A percentile compares a stretch with the other conserved stretches of the same genome.
These are phyloP conservation scores for Vicugna pacos DNA, from an alignment of 2,113 vertebrate genomes.

Conservation along the genomic window DNA sequence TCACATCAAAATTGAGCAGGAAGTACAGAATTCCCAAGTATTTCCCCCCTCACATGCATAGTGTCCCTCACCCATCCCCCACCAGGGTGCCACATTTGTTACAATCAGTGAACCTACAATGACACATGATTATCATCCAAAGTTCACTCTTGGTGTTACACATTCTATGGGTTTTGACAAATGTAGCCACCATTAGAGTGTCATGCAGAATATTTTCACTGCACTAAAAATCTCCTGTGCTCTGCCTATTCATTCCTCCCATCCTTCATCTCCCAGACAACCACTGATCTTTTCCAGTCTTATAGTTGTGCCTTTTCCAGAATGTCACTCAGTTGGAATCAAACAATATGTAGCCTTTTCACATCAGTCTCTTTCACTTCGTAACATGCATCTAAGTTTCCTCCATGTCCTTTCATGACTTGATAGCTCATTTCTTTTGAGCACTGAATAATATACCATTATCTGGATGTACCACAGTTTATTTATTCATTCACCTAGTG, in stretches of 20 bases:
- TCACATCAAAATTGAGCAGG: not conserved
- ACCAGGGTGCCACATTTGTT: not conserved
- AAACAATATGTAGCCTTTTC: not conserved
- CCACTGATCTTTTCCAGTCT: not conserved
- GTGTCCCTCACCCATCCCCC: too few relatives aligned
- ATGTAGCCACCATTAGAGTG: not conserved
- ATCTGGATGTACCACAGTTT: not conserved
- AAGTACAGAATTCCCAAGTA: not conserved
- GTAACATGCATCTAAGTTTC: not conserved
- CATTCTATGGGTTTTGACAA: not conserved
- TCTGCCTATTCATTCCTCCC: not conserved
- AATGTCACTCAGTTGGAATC: not conserved
- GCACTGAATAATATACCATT: not conserved
- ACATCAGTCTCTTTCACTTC: not conserved
- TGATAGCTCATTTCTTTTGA: not conserved
- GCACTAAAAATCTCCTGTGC: not conserved
- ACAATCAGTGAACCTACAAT: not conserved
- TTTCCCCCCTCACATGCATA: rapidly evolving
- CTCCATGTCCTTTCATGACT: not conserved
- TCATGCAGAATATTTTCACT: not conserved
- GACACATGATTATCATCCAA: not conserved
- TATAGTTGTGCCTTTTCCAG: not conserved
- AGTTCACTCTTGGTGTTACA: not conserved
- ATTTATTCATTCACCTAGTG: not conserved
- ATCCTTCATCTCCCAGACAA: not conserved